A percentile compares a stretch with the other conserved stretches of the same genome.
These are phyloP conservation scores for Hyles lineata DNA, from an alignment of 2,888 invertebrate species.

Conservation along the genomic window DNA sequence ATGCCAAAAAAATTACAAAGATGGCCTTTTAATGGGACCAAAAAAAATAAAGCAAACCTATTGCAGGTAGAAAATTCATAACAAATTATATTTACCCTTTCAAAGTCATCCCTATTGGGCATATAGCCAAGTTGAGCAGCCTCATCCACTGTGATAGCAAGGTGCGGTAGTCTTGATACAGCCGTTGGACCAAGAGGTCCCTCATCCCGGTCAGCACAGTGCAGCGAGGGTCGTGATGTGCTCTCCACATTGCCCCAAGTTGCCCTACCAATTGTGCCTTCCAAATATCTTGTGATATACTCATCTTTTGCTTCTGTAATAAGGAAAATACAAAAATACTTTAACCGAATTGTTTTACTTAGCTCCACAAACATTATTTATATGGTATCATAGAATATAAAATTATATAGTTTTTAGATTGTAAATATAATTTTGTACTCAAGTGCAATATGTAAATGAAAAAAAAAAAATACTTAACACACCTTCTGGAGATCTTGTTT, in stretches of 20 bases:
- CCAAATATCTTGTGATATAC: conserved; percentile 93
- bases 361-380: background rate
- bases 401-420: background rate
- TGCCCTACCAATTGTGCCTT: conserved; percentile 95
- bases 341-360: background rate
- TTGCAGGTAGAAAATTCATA: background rate
- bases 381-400: background rate
- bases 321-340: conserved; percentile 26
- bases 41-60: background rate
- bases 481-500: conserved; percentile 95
- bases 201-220: conserved; percentile 90
- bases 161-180: conserved; percentile 89
- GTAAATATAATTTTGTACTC: no score
- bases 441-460: background rate
- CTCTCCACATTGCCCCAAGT: conserved; percentile 92
- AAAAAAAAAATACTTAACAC: background rate
- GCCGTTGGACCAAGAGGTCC: conserved; percentile 91
- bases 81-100: conserved; percentile 86
- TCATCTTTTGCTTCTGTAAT: conserved; percentile 94
- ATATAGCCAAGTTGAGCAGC: conserved; percentile 96
- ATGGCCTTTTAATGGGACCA: no score
- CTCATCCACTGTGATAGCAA: conserved; percentile 93
- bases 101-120: conserved; percentile 98
- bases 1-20: no score
- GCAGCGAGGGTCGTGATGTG: conserved; percentile 88